These are phyloP conservation scores for Torymus aiolomorphi DNA, from an alignment of 2,888 invertebrate genomes.

Conservation along the genomic window DNA sequence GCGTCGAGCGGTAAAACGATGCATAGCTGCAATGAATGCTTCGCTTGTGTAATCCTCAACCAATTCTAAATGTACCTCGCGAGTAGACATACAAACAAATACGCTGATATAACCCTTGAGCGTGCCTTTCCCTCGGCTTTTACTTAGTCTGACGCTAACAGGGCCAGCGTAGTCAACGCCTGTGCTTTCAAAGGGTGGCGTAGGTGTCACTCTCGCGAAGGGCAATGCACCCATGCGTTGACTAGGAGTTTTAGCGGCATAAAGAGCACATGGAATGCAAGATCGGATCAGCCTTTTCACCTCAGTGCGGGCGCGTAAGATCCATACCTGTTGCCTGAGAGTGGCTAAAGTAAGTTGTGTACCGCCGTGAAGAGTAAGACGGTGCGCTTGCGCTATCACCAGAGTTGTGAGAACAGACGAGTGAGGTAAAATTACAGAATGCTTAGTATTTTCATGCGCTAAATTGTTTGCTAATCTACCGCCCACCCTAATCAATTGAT, in stretches of 20 bases:
- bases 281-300: not conserved
- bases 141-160: not conserved
- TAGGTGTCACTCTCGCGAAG: not conserved
- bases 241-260: not conserved
- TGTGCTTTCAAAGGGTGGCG: not conserved
- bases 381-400: not conserved
- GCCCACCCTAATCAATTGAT: not conserved
- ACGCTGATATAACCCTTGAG: not conserved
- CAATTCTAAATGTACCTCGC: not conserved
- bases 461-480: not conserved
- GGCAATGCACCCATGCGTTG: not conserved
- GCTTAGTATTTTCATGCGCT: too few relatives aligned
- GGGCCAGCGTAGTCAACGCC: not conserved
- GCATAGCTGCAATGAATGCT: constrained; percentile 1
- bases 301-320: not conserved
- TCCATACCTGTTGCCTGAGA: not conserved
- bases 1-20: not conserved
- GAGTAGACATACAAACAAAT: not conserved
- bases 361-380: not conserved
- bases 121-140: not conserved
- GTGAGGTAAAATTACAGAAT: not conserved
- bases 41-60: not conserved
- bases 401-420: not conserved
- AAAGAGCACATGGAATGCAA: too few relatives aligned
- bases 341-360: not conserved